phyloP scores from a whole-genome alignment of 2,797 vertebrate species.

The Vireo griseus region DNA sequence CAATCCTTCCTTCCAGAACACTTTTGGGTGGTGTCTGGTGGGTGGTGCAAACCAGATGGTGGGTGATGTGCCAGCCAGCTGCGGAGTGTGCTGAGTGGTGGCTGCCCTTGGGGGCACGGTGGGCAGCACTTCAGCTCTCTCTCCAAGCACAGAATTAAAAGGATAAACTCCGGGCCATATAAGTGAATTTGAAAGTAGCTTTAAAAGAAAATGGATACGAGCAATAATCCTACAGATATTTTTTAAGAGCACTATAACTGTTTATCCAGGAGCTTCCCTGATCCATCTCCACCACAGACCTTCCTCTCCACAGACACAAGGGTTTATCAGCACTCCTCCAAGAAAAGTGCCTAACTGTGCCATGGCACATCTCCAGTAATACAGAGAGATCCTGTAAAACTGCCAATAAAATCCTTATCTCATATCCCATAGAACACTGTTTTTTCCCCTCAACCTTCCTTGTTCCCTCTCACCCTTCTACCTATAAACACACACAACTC shows the following conservation, averaged over 20 bases:
- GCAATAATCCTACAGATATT: not conserved
- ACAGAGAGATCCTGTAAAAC: not conserved
- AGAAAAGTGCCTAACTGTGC: not conserved
- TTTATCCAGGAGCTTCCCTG: not conserved
- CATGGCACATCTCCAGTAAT: not conserved
- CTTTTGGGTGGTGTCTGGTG: not conserved
- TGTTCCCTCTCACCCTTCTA: not conserved
- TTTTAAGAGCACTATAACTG: not conserved
- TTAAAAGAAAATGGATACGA: not conserved
- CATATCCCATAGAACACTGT: not conserved
- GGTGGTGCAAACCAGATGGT: rapidly evolving
- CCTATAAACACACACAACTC: not conserved
- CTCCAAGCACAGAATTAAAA: not conserved
- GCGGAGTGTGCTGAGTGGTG: rapidly evolving
- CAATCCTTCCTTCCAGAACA: not conserved
- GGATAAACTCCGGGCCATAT: not conserved
- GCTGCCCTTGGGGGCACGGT: rapidly evolving
- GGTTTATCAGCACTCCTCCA: not conserved
- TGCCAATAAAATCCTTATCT: not conserved
- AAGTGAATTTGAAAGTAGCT: not conserved
- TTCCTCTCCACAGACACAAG: not conserved
- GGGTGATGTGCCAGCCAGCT: not conserved
- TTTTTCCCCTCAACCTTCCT: not conserved
- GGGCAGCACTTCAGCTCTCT: not conserved
- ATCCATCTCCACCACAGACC: not conserved